phyloP scores from a whole-genome alignment of 2,113 vertebrate species.

The Chlorocebus sabaeus region DNA sequence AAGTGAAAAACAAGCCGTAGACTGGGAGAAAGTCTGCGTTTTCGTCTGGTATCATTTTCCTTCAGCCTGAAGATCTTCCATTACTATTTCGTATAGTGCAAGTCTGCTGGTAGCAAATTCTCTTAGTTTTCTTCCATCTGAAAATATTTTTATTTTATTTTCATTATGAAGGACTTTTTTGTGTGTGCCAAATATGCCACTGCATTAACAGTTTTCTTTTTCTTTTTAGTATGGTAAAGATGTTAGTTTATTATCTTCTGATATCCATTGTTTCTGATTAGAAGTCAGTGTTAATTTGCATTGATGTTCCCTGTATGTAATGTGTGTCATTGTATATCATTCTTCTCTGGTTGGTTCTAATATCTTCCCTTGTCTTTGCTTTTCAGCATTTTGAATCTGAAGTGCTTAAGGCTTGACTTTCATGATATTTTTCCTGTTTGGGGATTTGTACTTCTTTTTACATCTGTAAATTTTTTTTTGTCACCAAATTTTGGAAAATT shows the following conservation, averaged over 20 bases:
- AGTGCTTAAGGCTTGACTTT: background rate
- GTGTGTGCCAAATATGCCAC: background rate
- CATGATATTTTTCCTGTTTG: background rate
- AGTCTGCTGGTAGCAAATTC: background rate
- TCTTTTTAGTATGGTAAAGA: background rate
- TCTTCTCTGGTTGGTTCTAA: background rate
- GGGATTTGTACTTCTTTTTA: background rate
- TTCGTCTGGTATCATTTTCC: background rate
- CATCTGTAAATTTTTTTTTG: constrained; percentile 10
- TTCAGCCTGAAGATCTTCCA: background rate
- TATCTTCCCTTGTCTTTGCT: background rate
- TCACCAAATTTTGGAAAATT: background rate
- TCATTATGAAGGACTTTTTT: constrained; percentile 1
- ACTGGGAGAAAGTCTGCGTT: background rate
- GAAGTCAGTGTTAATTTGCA: background rate
- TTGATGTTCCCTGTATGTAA: background rate
- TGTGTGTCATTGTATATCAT: background rate
- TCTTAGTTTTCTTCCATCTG: background rate
- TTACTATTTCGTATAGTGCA: background rate
- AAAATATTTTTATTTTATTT: background rate
- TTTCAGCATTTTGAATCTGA: background rate
- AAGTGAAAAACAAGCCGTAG: background rate
- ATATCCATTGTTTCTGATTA: background rate
- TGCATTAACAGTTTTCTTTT: background rate
- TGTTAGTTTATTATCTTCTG: background rate